A percentile compares a stretch with the other conserved stretches of the same genome.
These are phyloP conservation scores for Delphinus delphis DNA, from an alignment of 2,113 vertebrate genomes.

Conservation along the genomic window DNA sequence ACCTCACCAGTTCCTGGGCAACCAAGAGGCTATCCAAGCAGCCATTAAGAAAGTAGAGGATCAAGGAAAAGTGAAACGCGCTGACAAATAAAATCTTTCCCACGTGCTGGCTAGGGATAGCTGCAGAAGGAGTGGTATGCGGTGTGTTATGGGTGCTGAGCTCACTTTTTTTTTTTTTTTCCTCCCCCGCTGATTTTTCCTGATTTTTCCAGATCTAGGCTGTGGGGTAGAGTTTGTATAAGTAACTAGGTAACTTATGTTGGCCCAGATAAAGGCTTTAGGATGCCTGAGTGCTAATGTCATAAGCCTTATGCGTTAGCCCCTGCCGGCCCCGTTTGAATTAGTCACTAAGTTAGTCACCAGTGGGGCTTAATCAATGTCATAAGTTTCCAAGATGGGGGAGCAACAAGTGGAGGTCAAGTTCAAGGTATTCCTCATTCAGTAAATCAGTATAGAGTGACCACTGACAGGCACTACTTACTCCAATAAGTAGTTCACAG, in stretches of 20 bases:
- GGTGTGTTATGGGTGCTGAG: constrained; percentile 56
- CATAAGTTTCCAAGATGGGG: too few species aligned
- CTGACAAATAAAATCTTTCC: constrained; percentile 71
- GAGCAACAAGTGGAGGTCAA: too few species aligned
- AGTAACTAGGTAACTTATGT: background rate
- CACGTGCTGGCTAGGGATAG: background rate
- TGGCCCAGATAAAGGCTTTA: background rate
- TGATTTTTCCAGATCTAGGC: constrained; percentile 9
- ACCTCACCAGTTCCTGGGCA: constrained; percentile 92
- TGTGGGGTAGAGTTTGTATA: background rate
- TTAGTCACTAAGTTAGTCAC: background rate
- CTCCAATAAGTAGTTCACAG: too few species aligned
- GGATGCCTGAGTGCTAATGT: background rate
- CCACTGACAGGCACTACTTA: too few species aligned
- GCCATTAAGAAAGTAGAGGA: constrained; percentile 98
- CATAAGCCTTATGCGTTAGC: background rate
- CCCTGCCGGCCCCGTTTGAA: background rate
- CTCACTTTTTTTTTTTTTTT: background rate
- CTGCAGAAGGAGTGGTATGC: background rate
- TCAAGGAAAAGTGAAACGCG: constrained; percentile 93
- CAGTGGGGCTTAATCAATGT: background rate
- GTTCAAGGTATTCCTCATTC: too few species aligned
- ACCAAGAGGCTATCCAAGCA: constrained; percentile 94
- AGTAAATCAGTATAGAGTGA: too few species aligned
- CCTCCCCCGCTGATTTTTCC: background rate